Evolutionary conservation across 92 coral and sea anemone species (phyloP).

Genomic region (Montipora capitata): DNA sequence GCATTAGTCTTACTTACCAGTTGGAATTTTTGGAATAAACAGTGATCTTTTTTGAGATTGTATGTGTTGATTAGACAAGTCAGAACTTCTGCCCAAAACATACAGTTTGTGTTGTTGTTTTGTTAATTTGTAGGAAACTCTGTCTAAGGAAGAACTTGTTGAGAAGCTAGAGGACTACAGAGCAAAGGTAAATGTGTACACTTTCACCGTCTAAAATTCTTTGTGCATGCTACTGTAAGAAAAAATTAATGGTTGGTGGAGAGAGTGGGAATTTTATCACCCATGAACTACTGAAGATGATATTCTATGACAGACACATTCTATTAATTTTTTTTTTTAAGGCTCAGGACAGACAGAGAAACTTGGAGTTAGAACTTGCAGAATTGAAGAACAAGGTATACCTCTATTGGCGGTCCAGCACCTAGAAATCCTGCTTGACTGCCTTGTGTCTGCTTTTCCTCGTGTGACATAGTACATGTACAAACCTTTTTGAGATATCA

Average conservation of each 20-base stretch:
- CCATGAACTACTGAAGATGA: too few relatives aligned
- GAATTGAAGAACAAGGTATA: conserved; percentile 89
- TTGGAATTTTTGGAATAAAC: too few relatives aligned
- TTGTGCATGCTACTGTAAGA: not conserved
- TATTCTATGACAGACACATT: not conserved
- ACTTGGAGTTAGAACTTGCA: conserved; percentile 80
- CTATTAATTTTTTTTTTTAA: conserved; percentile 23
- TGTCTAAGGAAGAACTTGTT: conserved; percentile 82
- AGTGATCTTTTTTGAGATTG: not conserved
- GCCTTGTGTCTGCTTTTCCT: too few relatives aligned
- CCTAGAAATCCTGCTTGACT: too few relatives aligned
- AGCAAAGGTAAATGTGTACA: conserved; percentile 62
- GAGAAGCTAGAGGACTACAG: conserved; percentile 81
- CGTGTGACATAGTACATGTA: too few relatives aligned
- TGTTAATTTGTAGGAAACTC: conserved; percentile 56
- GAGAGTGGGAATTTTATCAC: not conserved
- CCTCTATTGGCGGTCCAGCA: too few relatives aligned
- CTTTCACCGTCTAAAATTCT: too few relatives aligned
- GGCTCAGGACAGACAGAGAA: conserved; percentile 76
- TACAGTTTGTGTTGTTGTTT: not conserved
- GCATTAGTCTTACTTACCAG: too few relatives aligned
- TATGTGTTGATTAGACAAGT: not conserved
- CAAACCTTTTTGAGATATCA: too few relatives aligned
- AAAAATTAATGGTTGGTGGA: not conserved
- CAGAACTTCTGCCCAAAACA: too few relatives aligned